Base-by-base conservation (phyloP, 2,113 vertebrate genomes). In the mouse (Mus musculus) region DNA sequence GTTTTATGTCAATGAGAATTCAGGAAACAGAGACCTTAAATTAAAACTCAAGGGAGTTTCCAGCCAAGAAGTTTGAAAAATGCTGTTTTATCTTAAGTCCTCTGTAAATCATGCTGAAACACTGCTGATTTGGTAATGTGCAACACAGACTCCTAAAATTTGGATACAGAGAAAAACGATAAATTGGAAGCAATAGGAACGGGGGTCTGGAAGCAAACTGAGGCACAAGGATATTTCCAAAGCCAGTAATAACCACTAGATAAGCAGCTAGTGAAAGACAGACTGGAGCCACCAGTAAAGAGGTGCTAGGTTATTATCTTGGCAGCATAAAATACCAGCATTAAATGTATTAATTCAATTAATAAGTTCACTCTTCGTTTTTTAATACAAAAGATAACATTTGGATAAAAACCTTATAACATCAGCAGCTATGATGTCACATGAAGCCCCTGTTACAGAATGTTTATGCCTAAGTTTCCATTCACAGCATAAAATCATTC, bases 71-170 rank as follows among this genome's bases (percentile, higher is more conserved):
- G 26, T 46, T 93, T 77, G 71, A 82, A 96, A 97, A 97, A 39
- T 88, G 28, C 10, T 95, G 46, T 93, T 97, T 97, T 72, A 59
- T 75, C 95, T 69, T 95, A 94, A 98, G 80, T 17, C 86, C 59
- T 96, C 17, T 95, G 85, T 97, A 98, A 98, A 97, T 95, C 46
- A 93, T 30, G 10, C 72, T 69, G 96, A 97, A 96, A 97, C 97
- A 95, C 67, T 90, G 69, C 22, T 95, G 96, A 97, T 95, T 93
- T 93, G 78, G 93, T 92, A 93, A 97, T 92, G 95, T 85, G 46
- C 84, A 96, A 94, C 67, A 89, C 93, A 97, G 33, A 90, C 14
- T 5, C 24, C 82, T 95, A 63, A 71, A 91, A 96, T 8, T 69
- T n/a, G 16, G 26, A 16, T 36, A 24, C n/a, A 16, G 30, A 1